Evolutionary conservation across 1,140 invertebrate genomes (phyloP).

Genomic region (Scaptodrosophila lebanonensis): DNA sequence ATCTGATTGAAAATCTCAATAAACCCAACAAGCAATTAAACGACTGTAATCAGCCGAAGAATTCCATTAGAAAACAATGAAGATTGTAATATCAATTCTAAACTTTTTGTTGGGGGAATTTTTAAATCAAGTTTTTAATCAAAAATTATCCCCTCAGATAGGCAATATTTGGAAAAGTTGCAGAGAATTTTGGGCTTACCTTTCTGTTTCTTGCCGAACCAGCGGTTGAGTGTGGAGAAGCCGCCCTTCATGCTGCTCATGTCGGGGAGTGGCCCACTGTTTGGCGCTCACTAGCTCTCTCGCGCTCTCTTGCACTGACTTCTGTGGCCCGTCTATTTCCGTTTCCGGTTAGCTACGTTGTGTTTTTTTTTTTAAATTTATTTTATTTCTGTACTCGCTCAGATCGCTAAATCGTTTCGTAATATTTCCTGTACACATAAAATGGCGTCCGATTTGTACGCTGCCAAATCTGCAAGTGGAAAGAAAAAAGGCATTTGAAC

Average conservation of each 20-base stretch:
- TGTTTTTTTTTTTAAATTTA: neutral
- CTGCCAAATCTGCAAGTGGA: conserved; percentile 57
- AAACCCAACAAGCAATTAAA: too few species aligned
- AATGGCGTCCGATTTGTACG: conserved; percentile 60
- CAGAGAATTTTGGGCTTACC: conserved; percentile 55
- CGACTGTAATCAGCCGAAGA: too few species aligned
- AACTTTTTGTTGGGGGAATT: too few species aligned
- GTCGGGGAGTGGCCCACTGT: conserved; percentile 40
- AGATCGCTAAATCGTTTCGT: conserved; percentile 47
- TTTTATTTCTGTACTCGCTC: conserved; percentile 1
- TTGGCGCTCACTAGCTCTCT: conserved; percentile 6
- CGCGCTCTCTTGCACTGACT: conserved; percentile 1
- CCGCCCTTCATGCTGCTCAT: conserved; percentile 76
- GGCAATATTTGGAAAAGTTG: too few species aligned
- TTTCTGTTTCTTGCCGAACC: conserved; percentile 73
- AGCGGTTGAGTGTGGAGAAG: conserved; percentile 76
- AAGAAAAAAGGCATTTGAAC: conserved; percentile 37
- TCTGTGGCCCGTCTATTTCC: neutral
- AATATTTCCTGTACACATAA: conserved; percentile 62
- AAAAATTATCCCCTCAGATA: too few species aligned
- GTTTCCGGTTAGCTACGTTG: conserved; percentile 1
- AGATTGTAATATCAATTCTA: too few species aligned
- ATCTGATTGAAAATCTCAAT: neutral
- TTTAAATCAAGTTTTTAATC: too few species aligned
- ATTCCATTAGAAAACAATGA: too few species aligned